Percentiles rank a stretch among this genome's conserved stretches.
Evolutionary conservation across 1,140 invertebrate genomes (phyloP).

Genomic region (Lepidurus packardi): DNA sequence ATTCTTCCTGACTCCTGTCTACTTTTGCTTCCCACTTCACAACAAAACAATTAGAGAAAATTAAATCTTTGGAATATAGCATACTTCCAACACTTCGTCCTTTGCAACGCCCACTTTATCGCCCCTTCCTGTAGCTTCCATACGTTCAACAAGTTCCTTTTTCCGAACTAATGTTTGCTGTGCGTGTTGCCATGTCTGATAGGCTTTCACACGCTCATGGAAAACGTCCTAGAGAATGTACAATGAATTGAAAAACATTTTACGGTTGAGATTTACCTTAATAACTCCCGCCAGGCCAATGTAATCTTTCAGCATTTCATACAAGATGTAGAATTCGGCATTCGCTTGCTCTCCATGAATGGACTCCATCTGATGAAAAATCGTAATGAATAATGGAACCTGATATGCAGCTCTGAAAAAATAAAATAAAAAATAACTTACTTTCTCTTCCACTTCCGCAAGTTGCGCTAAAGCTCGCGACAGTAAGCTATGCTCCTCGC

Average conservation of each 20-base stretch:
- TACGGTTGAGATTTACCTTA: conserved; percentile 55
- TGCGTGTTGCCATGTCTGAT: conserved; percentile 96
- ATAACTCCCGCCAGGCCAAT: conserved; percentile 85
- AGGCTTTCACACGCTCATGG: conserved; percentile 93
- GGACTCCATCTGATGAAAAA: conserved; percentile 60
- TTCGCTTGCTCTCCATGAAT: conserved; percentile 87
- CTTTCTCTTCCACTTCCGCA: conserved; percentile 84
- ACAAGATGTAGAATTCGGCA: conserved; percentile 86
- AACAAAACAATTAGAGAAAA: conserved; percentile 24
- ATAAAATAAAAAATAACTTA: conserved; percentile 37
- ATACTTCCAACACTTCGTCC: conserved; percentile 85
- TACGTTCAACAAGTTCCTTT: conserved; percentile 84
- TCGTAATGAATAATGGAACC: not conserved
- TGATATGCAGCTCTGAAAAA: not conserved
- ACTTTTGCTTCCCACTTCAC: conserved; percentile 89
- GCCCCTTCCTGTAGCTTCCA: conserved; percentile 76
- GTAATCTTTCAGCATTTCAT: conserved; percentile 93
- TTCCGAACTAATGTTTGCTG: conserved; percentile 91
- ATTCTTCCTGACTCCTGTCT: conserved; percentile 91
- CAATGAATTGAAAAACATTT: not conserved
- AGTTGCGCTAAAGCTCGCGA: conserved; percentile 87
- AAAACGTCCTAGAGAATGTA: conserved; percentile 72
- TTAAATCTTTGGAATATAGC: conserved; percentile 2
- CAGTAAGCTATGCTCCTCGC: conserved; percentile 90
- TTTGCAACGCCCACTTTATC: conserved; percentile 85